Evolutionary conservation across 2,797 vertebrate genomes (phyloP), one percentile per base, ranked within the genome.

Genomic region (Anguilla pacifica): DNA sequence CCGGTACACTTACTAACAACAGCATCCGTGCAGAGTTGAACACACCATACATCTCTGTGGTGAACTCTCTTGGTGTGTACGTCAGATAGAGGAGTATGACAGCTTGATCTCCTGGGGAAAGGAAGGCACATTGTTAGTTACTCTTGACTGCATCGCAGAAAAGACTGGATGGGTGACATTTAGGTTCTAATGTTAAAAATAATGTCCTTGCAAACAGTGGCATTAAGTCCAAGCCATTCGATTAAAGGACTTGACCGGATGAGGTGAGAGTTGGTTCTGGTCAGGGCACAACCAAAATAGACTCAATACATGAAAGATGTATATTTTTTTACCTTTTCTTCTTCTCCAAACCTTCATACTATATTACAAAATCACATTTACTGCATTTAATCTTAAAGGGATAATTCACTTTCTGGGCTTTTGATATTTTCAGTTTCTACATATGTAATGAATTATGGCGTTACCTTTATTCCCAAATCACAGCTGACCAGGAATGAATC

Each of bases 81-180:
- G 88, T 94, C 91, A 95, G 88, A 91, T 91, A 95, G 86, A 95
- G 91, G 84, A 95, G 90, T 67, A 92, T 88, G 88, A 95, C 87
- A 7, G 91, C 89, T 83, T 90, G 89, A 2, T 95, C 94, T 83
- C 94, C 94, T 95, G 89, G 61, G 84, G 85, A 81, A 86, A 89
- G 88, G 90, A 88, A 64, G 87, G 89, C 87, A 89, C 88, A 89
- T 90, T 82, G 79, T 90, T 92, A 86, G 82, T 61, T 22, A 61
- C 84, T 84, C 64, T 72, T 43, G 39, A 64, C 46, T 61, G 59
- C 31, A 43, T 46, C 19, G 64, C 17, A 67, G 11, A 43, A 51
- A 84, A 39, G 77, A 43, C 39, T 15, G 15, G 43, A 85, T 49
- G 9, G 22, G 9, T 85, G 83, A 57, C 83, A 84, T 31, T 57